A percentile compares a stretch with the other conserved stretches of the same genome.
Evolutionary conservation across 2,888 invertebrate genomes (phyloP).

Genomic region (Coenonympha glycerion): DNA sequence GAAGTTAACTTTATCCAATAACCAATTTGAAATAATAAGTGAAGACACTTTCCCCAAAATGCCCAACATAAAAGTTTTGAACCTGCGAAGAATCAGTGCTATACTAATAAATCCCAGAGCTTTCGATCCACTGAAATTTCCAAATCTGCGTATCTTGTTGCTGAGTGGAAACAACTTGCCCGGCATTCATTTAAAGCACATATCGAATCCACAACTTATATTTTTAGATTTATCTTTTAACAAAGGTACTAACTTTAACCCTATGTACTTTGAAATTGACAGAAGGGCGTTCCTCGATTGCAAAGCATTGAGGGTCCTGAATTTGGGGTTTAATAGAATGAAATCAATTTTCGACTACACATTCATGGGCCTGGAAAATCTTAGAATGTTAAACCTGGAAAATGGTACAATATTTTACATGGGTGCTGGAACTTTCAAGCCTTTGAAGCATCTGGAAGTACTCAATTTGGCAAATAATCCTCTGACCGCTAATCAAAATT

Average conservation of each 20-base stretch:
- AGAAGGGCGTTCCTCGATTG: constrained; percentile 67
- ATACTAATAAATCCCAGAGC: constrained; percentile 63
- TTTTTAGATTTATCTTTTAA: constrained; percentile 72
- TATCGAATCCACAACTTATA: constrained; percentile 63
- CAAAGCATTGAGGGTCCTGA: constrained; percentile 62
- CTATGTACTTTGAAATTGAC: constrained; percentile 70
- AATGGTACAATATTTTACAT: constrained; percentile 72
- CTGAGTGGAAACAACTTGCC: constrained; percentile 73
- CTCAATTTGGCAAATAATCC: constrained; percentile 75
- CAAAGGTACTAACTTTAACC: constrained; percentile 54
- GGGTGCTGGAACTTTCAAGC: constrained; percentile 61
- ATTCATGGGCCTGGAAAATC: constrained; percentile 67
- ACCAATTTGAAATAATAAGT: constrained; percentile 74
- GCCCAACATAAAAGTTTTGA: constrained; percentile 71
- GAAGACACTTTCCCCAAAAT: constrained; percentile 73
- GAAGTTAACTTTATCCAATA: constrained; percentile 64
- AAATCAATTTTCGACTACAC: constrained; percentile 66
- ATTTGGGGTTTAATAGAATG: constrained; percentile 73
- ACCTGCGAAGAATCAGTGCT: constrained; percentile 71
- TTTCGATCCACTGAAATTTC: constrained; percentile 63
- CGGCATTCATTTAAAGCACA: constrained; percentile 66
- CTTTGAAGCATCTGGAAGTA: constrained; percentile 57
- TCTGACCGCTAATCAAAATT: constrained; percentile 56
- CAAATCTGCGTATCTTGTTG: constrained; percentile 68
- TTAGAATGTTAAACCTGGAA: constrained; percentile 68